Evolutionary conservation across 2,888 invertebrate genomes (phyloP).

Genomic region (Prosapia bicincta): DNA sequence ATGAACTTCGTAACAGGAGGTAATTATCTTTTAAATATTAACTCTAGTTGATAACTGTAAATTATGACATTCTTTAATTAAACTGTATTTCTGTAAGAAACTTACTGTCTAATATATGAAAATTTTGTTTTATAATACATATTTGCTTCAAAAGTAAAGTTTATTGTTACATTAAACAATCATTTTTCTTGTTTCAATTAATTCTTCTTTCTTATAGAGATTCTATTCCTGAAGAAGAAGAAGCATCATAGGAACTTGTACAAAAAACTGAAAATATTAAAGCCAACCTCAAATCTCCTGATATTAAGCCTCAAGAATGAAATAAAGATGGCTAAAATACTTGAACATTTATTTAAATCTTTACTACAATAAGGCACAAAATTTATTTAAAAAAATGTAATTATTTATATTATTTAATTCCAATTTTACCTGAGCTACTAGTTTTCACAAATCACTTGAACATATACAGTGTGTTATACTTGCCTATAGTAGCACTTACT

Average conservation of each 20-base stretch:
- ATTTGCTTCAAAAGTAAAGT: background rate
- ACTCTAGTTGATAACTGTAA: no score
- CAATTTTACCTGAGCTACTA: no score
- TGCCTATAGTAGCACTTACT: no score
- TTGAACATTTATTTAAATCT: no score
- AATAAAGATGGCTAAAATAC: background rate
- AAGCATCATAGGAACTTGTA: background rate
- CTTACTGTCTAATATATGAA: background rate
- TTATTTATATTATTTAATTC: no score
- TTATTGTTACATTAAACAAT: background rate
- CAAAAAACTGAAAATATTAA: background rate
- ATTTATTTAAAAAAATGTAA: no score
- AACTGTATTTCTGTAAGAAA: background rate
- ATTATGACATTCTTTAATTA: no score
- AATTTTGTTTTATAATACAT: background rate
- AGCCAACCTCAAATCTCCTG: background rate
- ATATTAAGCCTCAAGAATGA: background rate
- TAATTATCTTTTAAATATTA: no score
- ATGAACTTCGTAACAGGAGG: conserved; percentile 26
- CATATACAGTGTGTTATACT: no score
- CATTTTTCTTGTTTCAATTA: background rate
- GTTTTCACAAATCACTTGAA: no score
- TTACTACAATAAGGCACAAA: no score
- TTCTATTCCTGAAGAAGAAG: conserved; percentile 61
- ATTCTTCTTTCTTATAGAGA: conserved; percentile 47